phyloP scores from a whole-genome alignment of 2,113 vertebrate genomes.

The Gasterosteus aculeatus region DNA sequence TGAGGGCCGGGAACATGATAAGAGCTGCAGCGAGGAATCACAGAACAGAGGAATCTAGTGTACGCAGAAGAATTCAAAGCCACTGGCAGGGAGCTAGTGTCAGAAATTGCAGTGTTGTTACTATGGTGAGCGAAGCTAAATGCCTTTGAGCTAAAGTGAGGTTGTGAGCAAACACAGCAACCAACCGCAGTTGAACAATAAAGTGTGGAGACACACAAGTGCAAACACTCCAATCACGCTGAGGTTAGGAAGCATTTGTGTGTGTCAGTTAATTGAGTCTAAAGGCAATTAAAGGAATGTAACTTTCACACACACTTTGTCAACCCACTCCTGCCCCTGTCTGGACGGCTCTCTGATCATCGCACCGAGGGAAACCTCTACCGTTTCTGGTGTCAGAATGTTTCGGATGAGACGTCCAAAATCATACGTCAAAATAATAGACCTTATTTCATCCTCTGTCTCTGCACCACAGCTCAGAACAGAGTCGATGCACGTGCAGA shows the following conservation, averaged over 20 bases:
- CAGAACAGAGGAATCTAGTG: conserved; percentile 40
- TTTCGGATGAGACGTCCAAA: not conserved
- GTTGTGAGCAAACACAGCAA: conserved; percentile 54
- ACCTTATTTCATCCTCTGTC: not conserved
- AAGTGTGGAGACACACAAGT: conserved; percentile 39
- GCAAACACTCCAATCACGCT: conserved; percentile 65
- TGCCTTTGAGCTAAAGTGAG: conserved; percentile 38
- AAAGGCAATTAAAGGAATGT: conserved; percentile 35
- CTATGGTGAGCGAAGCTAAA: conserved; percentile 64
- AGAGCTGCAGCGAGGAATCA: conserved; percentile 33
- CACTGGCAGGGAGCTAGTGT: conserved; percentile 41
- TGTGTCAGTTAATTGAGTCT: conserved; percentile 58
- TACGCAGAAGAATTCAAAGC: conserved; percentile 38
- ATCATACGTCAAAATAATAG: conserved; percentile 3
- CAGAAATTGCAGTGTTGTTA: conserved; percentile 65
- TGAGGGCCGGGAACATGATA: conserved; percentile 25
- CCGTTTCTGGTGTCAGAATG: not conserved
- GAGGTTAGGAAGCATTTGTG: conserved; percentile 47
- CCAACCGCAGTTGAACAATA: conserved; percentile 29
- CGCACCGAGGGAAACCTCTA: conserved; percentile 21
- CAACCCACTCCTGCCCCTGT: conserved; percentile 61
- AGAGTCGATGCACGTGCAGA: not conserved
- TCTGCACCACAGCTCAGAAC: not conserved
- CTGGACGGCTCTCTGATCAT: conserved; percentile 67
- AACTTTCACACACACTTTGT: conserved; percentile 59